Conservation (phyloP, 2,888 invertebrate genomes). For the Leptinotarsa rubiginosa region DNA sequence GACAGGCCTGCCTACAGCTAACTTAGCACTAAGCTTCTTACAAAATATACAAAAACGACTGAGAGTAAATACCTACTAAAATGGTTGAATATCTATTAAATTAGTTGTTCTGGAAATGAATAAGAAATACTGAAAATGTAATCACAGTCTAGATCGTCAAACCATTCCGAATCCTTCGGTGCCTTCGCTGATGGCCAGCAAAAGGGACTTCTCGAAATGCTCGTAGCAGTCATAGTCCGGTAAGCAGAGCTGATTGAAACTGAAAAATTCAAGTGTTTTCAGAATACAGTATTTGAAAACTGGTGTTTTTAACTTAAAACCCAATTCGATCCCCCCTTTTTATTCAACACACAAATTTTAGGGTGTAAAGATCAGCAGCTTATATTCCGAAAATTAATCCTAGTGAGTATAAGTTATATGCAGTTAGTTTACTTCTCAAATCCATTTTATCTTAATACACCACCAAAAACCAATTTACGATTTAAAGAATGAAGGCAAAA, state of each 20-base stretch:
- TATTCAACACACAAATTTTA: too few species aligned
- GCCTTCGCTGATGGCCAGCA: conserved; percentile 94
- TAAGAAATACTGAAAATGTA: conserved; percentile 37
- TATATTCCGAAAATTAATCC: too few species aligned
- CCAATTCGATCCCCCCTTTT: too few species aligned
- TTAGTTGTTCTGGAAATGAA: conserved; percentile 11
- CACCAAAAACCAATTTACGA: too few species aligned
- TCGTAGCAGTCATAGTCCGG: conserved; percentile 96
- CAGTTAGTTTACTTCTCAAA: too few species aligned
- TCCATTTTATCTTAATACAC: too few species aligned
- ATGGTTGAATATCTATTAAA: background rate
- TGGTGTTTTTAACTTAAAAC: too few species aligned
- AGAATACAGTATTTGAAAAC: too few species aligned
- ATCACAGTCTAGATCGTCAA: conserved; percentile 58
- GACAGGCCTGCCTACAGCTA: conserved; percentile 6
- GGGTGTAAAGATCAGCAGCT: too few species aligned
- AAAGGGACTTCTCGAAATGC: conserved; percentile 89
- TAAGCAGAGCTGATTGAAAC: conserved; percentile 95
- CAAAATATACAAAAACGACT: conserved; percentile 18
- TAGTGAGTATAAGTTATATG: too few species aligned
- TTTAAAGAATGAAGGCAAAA: too few species aligned
- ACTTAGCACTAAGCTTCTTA: conserved; percentile 10
- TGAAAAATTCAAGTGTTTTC: conserved; percentile 58
- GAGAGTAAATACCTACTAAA: conserved; percentile 4
- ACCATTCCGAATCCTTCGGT: conserved; percentile 92